Percentiles rank a stretch among this genome's conserved stretches.
Evolutionary conservation across 1,140 invertebrate genomes (phyloP).

Genomic region (Contarinia nasturtii): DNA sequence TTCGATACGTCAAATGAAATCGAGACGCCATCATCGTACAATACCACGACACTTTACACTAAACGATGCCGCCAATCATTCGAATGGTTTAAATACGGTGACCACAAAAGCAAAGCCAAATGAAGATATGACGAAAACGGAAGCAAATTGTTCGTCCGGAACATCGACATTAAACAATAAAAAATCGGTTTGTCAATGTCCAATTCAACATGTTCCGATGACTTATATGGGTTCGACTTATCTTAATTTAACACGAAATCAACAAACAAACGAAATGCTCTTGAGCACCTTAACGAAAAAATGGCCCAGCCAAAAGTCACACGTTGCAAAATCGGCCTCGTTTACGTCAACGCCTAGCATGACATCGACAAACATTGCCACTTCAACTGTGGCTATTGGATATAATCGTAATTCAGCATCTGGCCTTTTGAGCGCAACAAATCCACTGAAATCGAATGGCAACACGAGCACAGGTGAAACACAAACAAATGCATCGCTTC

Average conservation of each 20-base stretch:
- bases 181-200: conserved; percentile 23
- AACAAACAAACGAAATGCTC: conserved; percentile 9
- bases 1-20: background rate
- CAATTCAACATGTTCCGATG: conserved; percentile 24
- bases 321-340: background rate
- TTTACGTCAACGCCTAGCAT: background rate
- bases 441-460: background rate
- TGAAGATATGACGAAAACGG: background rate
- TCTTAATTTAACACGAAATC: conserved; percentile 6
- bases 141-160: background rate
- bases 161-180: conserved; percentile 6
- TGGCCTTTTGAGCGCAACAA: too few relatives aligned
- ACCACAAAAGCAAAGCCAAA: conserved; percentile 2
- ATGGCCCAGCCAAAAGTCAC: background rate
- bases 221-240: conserved; percentile 18
- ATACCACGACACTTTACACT: conserved; percentile 23
- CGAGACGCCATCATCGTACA: conserved; percentile 22
- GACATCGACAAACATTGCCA: too few relatives aligned
- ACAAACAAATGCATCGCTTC: background rate
- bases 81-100: too few relatives aligned
- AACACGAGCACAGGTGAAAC: background rate
- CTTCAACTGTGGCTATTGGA: too few relatives aligned
- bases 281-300: conserved; percentile 9
- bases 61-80: conserved; percentile 9
- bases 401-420: too few relatives aligned